phyloP scores from a whole-genome alignment of 2,113 vertebrate species.

The Lipophrys pholis region DNA sequence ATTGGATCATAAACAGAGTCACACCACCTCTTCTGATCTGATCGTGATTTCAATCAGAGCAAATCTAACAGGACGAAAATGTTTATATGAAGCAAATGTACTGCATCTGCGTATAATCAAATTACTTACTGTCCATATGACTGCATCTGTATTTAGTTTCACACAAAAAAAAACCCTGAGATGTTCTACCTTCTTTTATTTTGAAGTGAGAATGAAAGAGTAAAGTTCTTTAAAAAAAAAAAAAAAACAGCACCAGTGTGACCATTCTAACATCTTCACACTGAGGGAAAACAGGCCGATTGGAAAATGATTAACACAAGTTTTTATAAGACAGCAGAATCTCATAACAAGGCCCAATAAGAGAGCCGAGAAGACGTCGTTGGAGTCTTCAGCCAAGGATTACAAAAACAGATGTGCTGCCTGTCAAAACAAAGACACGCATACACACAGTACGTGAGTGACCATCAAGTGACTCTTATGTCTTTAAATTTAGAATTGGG shows the following conservation, averaged over 20 bases:
- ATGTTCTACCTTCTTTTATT: too few relatives aligned
- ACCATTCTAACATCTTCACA: slow-evolving; percentile 28
- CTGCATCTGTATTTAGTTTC: too few relatives aligned
- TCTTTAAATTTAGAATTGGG: background rate
- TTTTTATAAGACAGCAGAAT: slow-evolving; percentile 36
- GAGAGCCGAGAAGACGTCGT: slow-evolving; percentile 43
- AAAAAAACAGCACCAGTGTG: background rate
- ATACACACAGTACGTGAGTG: background rate
- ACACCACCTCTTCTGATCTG: too few relatives aligned
- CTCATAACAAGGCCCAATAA: slow-evolving; percentile 25
- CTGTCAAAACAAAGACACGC: slow-evolving; percentile 14
- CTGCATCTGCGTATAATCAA: too few relatives aligned
- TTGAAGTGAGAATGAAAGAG: too few relatives aligned
- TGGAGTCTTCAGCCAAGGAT: slow-evolving; percentile 22
- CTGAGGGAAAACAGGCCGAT: slow-evolving; percentile 9
- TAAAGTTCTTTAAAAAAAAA: background rate
- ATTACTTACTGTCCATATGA: too few relatives aligned
- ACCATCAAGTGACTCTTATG: background rate
- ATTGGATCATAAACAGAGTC: too few relatives aligned
- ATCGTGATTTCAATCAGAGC: too few relatives aligned
- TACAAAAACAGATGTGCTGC: slow-evolving; percentile 54
- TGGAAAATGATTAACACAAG: slow-evolving; percentile 19
- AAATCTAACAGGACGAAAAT: too few relatives aligned
- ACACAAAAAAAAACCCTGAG: too few relatives aligned
- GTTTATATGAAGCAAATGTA: too few relatives aligned